Percentiles rank a stretch among this genome's conserved stretches.
These are phyloP conservation scores for Drosophila cardini DNA, from an alignment of 1,140 invertebrate genomes.

Conservation along the genomic window DNA sequence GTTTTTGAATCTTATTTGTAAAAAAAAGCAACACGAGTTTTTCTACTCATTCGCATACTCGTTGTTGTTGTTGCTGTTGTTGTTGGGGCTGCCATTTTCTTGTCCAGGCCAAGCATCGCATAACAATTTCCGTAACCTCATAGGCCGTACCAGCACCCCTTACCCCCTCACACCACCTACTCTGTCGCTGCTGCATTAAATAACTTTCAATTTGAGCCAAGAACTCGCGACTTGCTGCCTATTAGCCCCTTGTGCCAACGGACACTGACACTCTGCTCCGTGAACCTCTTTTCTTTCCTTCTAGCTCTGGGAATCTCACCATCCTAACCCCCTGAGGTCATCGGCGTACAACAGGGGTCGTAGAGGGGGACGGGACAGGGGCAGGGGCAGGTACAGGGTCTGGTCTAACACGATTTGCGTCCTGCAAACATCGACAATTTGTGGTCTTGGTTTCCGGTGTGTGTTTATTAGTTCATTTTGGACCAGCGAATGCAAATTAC, in stretches of 20 bases:
- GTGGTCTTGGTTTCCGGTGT: conserved; percentile 51
- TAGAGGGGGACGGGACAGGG: not conserved
- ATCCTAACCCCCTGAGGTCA: not conserved
- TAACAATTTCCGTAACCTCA: conserved; percentile 72
- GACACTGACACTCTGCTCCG: conserved; percentile 19
- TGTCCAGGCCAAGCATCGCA: conserved; percentile 54
- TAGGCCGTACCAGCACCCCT: conserved; percentile 31
- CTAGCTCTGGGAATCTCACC: conserved; percentile 17
- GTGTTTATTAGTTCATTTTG: conserved; percentile 67
- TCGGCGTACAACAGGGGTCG: not conserved
- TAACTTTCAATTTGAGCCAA: conserved; percentile 79
- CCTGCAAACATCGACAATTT: conserved; percentile 64
- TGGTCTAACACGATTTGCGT: conserved; percentile 38
- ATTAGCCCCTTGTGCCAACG: conserved; percentile 62
- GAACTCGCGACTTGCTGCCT: conserved; percentile 63
- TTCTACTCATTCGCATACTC: not conserved
- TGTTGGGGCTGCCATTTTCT: conserved; percentile 51
- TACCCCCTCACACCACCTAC: not conserved
- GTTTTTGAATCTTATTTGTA: conserved; percentile 78
- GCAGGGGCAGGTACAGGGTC: too few relatives aligned
- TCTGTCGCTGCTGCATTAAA: conserved; percentile 58
- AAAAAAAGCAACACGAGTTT: conserved; percentile 44
- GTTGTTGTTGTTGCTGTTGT: conserved; percentile 19
- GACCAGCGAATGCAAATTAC: conserved; percentile 59
- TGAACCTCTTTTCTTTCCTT: conserved; percentile 17